Conservation (phyloP, 1,140 invertebrate species). For the Drosophila melanica region DNA sequence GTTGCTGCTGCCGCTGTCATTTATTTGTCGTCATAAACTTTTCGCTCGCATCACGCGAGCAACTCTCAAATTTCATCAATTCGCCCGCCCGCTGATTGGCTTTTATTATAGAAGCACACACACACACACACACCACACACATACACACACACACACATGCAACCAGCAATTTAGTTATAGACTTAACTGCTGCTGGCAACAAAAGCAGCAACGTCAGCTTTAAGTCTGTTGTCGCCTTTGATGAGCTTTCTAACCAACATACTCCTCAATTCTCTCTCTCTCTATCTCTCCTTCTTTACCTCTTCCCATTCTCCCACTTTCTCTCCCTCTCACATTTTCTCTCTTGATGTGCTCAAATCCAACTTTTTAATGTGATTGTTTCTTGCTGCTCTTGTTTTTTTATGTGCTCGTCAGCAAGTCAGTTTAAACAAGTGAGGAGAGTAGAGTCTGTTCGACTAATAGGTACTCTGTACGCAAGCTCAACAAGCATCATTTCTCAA, state of each 20-base stretch:
- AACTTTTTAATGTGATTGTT: constrained; percentile 16
- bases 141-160: background rate
- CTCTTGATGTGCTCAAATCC: constrained; percentile 1
- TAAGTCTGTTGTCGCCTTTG: background rate
- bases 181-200: constrained; percentile 9
- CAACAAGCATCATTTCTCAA: no score
- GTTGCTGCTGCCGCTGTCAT: constrained; percentile 56
- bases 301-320: background rate
- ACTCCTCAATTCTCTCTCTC: background rate
- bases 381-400: constrained; percentile 4
- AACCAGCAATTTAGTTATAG: background rate
- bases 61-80: constrained; percentile 55
- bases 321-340: background rate
- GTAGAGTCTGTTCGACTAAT: background rate
- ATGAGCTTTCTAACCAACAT: background rate
- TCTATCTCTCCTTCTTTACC: background rate
- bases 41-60: constrained; percentile 69
- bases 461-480: background rate
- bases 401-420: constrained; percentile 8
- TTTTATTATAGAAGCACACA: constrained; percentile 55
- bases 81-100: constrained; percentile 61
- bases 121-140: constrained; percentile 18
- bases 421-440: background rate
- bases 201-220: constrained; percentile 10
- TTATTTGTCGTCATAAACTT: constrained; percentile 74